A percentile compares a stretch with the other conserved stretches of the same genome.
Conservation (phyloP, 2,797 vertebrate species). For the Cuculus canorus region DNA sequence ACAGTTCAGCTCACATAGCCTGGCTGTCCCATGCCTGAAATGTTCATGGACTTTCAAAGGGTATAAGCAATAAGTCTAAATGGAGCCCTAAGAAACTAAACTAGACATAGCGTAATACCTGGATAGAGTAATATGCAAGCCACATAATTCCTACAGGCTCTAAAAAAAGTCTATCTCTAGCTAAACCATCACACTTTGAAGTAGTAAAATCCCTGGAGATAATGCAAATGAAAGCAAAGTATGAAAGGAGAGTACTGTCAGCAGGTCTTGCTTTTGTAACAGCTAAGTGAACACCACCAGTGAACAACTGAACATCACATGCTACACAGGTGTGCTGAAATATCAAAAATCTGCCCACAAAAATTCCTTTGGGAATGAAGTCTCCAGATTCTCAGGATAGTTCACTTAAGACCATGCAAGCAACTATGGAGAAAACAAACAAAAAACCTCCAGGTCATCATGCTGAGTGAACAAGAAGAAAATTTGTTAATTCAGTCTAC, state of each 20-base stretch:
- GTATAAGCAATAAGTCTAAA: not conserved
- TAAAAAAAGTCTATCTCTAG: not conserved
- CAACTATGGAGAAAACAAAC: not conserved
- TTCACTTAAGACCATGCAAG: not conserved
- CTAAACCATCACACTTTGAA: not conserved
- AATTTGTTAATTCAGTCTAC: not conserved
- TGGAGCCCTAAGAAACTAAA: not conserved
- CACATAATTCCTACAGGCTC: not conserved
- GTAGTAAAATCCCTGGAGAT: not conserved
- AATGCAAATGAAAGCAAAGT: no score
- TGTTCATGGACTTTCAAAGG: not conserved
- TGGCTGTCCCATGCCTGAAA: not conserved
- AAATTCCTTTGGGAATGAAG: not conserved
- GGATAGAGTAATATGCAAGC: not conserved
- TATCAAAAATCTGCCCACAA: not conserved
- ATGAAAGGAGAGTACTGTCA: not conserved
- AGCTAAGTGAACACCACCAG: not conserved
- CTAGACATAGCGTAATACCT: not conserved
- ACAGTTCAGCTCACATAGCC: not conserved
- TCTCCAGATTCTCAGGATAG: not conserved
- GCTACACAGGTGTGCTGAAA: not conserved
- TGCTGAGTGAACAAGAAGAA: not conserved
- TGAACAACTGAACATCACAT: not conserved
- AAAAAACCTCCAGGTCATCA: not conserved
- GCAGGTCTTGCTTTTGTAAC: not conserved